Percentiles rank a stretch among this genome's conserved stretches.
Conservation (phyloP, 1,140 invertebrate genomes). For the Daktulosphaira vitifoliae region DNA sequence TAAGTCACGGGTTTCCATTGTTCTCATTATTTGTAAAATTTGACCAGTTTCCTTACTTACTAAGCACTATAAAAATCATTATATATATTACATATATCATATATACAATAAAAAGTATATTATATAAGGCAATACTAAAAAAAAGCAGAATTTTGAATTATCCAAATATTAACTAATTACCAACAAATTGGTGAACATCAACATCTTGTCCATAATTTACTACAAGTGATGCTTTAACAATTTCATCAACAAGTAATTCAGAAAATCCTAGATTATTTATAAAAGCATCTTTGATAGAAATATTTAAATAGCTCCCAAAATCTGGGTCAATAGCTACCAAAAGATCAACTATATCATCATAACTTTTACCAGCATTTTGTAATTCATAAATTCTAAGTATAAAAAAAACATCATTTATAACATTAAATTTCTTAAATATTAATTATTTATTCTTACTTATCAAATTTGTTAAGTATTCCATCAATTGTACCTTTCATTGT, state of each 20-base stretch:
- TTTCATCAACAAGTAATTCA: slow-evolving; percentile 48
- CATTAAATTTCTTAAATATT: neutral
- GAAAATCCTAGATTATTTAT: slow-evolving; percentile 41
- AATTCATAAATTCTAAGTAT: slow-evolving; percentile 48
- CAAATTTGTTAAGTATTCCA: slow-evolving; percentile 44
- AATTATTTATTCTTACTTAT: slow-evolving; percentile 35
- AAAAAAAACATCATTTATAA: slow-evolving; percentile 32
- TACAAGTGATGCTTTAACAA: slow-evolving; percentile 49
- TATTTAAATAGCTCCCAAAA: slow-evolving; percentile 32
- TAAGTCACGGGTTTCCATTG: no score
- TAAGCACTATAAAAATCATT: no score
- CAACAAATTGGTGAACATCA: slow-evolving; percentile 54
- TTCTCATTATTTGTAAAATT: no score
- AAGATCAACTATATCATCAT: slow-evolving; percentile 40
- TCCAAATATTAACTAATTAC: no score
- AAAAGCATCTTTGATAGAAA: slow-evolving; percentile 35
- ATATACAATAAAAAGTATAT: no score
- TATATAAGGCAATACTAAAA: no score
- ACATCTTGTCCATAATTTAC: slow-evolving; percentile 58
- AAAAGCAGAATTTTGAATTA: no score
- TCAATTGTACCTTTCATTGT: slow-evolving; percentile 42
- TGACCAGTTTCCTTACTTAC: no score
- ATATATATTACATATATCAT: no score
- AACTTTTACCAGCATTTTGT: slow-evolving; percentile 45
- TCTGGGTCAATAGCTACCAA: slow-evolving; percentile 25